Percentiles rank a stretch among this genome's conserved stretches.
These are phyloP conservation scores for Thalassarche chlororhynchos DNA, from an alignment of 2,113 vertebrate genomes.

Conservation along the genomic window DNA sequence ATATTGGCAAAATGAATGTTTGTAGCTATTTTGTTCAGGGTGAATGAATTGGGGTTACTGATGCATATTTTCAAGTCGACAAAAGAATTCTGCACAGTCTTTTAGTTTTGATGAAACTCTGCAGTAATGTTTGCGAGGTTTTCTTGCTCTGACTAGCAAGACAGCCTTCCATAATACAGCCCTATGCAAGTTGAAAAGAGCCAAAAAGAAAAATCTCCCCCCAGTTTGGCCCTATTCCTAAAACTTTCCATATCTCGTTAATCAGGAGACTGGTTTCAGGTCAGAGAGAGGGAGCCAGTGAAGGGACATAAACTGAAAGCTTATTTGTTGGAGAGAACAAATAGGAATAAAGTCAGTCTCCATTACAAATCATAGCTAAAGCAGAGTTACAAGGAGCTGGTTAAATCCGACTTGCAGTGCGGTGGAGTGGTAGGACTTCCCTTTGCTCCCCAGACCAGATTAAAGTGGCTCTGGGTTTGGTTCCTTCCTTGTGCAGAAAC, in stretches of 20 bases:
- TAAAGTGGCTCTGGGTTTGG: neutral
- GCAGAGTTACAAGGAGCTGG: neutral
- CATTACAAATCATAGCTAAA: neutral
- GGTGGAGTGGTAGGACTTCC: neutral
- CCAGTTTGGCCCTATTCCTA: neutral
- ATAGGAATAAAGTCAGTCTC: neutral
- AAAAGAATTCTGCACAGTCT: neutral
- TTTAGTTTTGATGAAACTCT: neutral
- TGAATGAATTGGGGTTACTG: neutral
- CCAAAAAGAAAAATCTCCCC: neutral
- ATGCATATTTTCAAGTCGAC: neutral
- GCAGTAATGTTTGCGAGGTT: neutral
- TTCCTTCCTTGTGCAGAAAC: neutral
- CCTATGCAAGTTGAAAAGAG: neutral
- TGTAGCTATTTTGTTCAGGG: conserved; percentile 11
- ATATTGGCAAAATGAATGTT: neutral
- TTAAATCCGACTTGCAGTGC: neutral
- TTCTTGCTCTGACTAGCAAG: neutral
- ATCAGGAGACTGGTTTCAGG: neutral
- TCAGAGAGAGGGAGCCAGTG: neutral
- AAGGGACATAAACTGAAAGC: neutral
- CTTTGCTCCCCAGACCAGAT: neutral
- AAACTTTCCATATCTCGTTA: neutral
- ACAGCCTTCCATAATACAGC: neutral
- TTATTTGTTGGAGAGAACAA: neutral